Conservation (phyloP, 2,888 invertebrate species). For the Drosophila cyrtoloma region DNA sequence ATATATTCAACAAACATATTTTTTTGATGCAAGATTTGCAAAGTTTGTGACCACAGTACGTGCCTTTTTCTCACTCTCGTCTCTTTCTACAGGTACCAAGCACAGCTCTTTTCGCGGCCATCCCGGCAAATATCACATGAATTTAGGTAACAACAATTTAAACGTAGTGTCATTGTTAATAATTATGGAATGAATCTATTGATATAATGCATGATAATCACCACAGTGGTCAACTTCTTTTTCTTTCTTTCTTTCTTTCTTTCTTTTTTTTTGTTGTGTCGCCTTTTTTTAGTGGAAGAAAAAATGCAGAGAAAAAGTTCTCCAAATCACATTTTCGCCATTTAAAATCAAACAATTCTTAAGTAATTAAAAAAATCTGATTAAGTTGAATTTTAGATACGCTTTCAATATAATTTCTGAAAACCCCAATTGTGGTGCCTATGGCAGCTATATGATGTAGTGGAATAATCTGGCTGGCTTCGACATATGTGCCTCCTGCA, state of each 20-base stretch:
- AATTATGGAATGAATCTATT: conserved; percentile 48
- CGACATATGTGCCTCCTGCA: accelerated
- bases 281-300: neutral
- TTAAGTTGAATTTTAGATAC: neutral
- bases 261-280: neutral
- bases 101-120: conserved; percentile 84
- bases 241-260: neutral
- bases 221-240: neutral
- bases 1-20: conserved; percentile 16
- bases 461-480: neutral
- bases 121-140: conserved; percentile 84
- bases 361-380: neutral
- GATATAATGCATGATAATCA: conserved; percentile 51
- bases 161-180: conserved; percentile 67
- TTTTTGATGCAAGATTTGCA: conserved; percentile 47
- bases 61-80: conserved; percentile 46
- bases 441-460: neutral
- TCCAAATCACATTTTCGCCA: neutral
- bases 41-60: conserved; percentile 18
- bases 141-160: conserved; percentile 82
- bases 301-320: neutral
- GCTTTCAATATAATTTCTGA: neutral
- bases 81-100: conserved; percentile 83
- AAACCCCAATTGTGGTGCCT: neutral
- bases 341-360: neutral